A percentile compares a stretch with the other conserved stretches of the same genome.
Evolutionary conservation across 2,113 vertebrate genomes (phyloP).

Genomic region (Oostethus manadensis): DNA sequence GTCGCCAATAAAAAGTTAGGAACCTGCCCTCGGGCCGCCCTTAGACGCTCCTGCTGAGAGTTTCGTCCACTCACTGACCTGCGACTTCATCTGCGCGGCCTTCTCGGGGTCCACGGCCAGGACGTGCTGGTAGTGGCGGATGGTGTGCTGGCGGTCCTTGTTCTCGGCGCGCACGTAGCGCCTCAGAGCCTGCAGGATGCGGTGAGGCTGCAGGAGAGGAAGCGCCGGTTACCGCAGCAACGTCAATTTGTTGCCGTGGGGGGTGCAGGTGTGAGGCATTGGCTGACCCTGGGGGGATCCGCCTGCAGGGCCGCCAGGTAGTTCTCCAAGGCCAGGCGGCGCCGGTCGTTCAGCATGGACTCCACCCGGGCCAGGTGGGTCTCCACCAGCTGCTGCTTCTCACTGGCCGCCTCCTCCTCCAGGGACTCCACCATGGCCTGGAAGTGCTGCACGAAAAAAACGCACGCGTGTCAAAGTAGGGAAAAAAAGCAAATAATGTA

Average conservation of each 20-base stretch:
- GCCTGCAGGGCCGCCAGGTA: conserved; percentile 93
- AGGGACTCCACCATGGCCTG: conserved; percentile 93
- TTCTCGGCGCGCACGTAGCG: conserved; percentile 91
- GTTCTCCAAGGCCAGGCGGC: conserved; percentile 89
- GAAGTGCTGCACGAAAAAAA: conserved; percentile 80
- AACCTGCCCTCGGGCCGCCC: no score
- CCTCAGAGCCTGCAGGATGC: conserved; percentile 89
- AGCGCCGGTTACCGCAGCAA: background rate
- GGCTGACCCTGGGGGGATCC: conserved; percentile 81
- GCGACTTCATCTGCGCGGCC: conserved; percentile 96
- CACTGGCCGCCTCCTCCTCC: conserved; percentile 93
- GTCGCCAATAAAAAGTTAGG: no score
- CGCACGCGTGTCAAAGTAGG: background rate
- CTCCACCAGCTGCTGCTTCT: conserved; percentile 97
- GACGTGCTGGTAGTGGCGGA: conserved; percentile 95
- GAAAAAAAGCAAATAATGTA: no score
- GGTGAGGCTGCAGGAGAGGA: conserved; percentile 78
- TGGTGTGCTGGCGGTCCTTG: conserved; percentile 94
- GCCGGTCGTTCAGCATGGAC: conserved; percentile 92
- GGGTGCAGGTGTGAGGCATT: conserved; percentile 1
- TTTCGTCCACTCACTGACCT: conserved; percentile 69
- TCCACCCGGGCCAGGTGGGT: conserved; percentile 95
- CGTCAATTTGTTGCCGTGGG: no score
- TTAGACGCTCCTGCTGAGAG: no score
- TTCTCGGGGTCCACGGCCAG: conserved; percentile 95